phyloP scores from a whole-genome alignment of 1,140 invertebrate genomes.

The Drosophila grimshawi region DNA sequence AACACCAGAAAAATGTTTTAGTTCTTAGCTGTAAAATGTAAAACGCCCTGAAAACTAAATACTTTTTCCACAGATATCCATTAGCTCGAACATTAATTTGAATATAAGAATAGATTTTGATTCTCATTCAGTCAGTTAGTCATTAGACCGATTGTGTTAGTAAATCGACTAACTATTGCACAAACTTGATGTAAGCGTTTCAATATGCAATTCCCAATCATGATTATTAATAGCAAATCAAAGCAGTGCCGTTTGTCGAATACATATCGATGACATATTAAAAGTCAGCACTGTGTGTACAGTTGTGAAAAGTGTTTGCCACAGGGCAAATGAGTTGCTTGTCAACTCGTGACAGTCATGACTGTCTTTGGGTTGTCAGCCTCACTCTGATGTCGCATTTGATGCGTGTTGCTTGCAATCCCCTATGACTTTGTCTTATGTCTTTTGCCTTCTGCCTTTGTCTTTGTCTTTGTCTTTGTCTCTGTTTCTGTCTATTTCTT shows the following conservation, averaged over 20 bases:
- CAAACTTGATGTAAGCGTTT: too few species aligned
- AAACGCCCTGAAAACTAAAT: too few species aligned
- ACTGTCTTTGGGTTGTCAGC: conserved; percentile 19
- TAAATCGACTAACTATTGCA: too few species aligned
- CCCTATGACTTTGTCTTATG: background rate
- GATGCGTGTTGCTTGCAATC: conserved; percentile 12
- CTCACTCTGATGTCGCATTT: background rate
- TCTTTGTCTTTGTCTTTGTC: conserved; percentile 40
- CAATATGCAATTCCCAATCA: too few species aligned
- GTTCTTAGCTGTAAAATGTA: too few species aligned
- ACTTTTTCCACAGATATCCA: too few species aligned
- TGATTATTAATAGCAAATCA: too few species aligned
- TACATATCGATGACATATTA: conserved; percentile 6
- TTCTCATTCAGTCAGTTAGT: too few species aligned
- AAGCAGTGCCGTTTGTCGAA: background rate
- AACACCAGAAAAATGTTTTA: too few species aligned
- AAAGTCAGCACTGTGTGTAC: background rate
- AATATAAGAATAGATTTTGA: too few species aligned
- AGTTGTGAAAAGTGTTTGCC: background rate
- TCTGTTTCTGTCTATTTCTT: conserved; percentile 26
- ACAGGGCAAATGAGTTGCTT: conserved; percentile 3
- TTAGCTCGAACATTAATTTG: too few species aligned
- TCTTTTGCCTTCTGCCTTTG: conserved; percentile 26
- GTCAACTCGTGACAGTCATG: background rate
- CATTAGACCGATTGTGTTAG: too few species aligned